These are phyloP conservation scores for Pristionchus maxplancki DNA, from an alignment of 2,888 invertebrate genomes.

Conservation along the genomic window DNA sequence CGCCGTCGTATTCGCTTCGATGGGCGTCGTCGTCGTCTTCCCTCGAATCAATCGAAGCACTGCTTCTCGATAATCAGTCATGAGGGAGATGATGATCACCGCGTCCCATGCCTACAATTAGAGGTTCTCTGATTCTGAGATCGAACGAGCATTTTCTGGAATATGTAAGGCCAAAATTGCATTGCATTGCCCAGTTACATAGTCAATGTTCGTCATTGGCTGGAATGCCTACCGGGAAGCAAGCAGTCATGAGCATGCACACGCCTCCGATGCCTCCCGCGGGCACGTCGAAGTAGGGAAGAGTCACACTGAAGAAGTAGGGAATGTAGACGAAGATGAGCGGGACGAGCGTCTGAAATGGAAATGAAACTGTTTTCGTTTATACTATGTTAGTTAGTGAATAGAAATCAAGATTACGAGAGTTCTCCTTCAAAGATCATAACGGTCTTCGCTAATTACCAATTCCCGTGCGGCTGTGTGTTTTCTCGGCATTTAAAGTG, in stretches of 20 bases:
- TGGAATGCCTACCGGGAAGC: neutral
- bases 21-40: neutral
- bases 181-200: no score
- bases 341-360: neutral
- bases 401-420: no score
- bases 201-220: no score
- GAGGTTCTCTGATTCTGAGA: no score
- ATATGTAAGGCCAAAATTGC: no score
- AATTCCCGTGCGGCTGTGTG: no score
- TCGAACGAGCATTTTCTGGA: no score
- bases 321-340: slow-evolving; percentile 16
- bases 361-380: no score
- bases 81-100: neutral
- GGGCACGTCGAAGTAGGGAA: neutral
- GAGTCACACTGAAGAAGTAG: neutral
- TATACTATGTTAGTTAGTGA: no score
- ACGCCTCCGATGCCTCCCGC: neutral
- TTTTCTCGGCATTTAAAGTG: no score
- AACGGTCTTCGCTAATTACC: no score
- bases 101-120: neutral
- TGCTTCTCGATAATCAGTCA: neutral
- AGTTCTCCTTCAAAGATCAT: no score
- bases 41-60: neutral
- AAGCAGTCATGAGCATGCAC: neutral
- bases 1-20: neutral